Evolutionary conservation across 2,888 invertebrate genomes (phyloP), one percentile per base, ranked within the genome.

Genomic region (Congeria kusceri): DNA sequence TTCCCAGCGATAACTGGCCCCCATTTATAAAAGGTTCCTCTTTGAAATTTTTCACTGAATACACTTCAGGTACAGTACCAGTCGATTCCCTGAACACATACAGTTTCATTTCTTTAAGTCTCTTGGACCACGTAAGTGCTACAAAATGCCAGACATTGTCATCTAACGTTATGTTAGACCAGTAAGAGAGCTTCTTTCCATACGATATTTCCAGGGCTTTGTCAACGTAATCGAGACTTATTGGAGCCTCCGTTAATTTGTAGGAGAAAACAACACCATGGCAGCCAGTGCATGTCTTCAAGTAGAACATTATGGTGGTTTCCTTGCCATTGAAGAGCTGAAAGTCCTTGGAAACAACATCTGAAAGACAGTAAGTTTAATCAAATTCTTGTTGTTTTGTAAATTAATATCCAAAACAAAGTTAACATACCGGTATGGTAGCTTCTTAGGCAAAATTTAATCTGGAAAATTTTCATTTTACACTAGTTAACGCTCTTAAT

Each of bases 201-300:
- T 75, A 74, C n/a, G 62, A 58, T 5, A 81, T 66, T 20, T 68
- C 44, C 15, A 81, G n/a, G 18, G 32, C 58, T 1, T 68, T 74
- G 47, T 73, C 53, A 2, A 47, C 57, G 44, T 71, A 69, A 44
- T 81, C 81, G 56, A 81, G 47, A 65, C 64, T 61, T 57, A 81
- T 75, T 11, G 77, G 66, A 23, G 27, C 63, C 46, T 64, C 49
- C 7, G 27, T 49, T 15, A 29, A n/a, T 5, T 64, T 68, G 61
- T 81, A 81, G 5, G 81, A 75, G 56, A 81, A 68, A 20, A 81
- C 68, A 20, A 75, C 58, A 1, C 81, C 81, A 69, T 77, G 59
- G 27, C 77, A 77, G 3, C 47, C 72, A 15, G 69, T 68, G 64
- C 81, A 77, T 23, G 77, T 77, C 49, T 75, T 77, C 29, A 81